These are phyloP conservation scores for Pseudococcus jackbeardsleyi DNA, from an alignment of 2,888 invertebrate genomes.

Conservation along the genomic window DNA sequence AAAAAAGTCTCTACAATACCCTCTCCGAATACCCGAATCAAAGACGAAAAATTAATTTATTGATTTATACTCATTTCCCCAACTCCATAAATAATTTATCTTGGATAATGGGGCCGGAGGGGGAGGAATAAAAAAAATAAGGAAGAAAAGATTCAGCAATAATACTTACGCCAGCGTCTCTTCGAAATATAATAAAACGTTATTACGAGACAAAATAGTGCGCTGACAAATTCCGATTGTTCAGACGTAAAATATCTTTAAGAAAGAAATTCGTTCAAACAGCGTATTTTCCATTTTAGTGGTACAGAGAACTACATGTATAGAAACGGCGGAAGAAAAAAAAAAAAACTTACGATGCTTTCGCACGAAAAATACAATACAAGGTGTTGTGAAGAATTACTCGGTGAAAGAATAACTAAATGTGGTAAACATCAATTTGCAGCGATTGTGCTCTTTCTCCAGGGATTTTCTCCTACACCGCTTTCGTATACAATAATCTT, in stretches of 20 bases:
- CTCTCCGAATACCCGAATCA: background rate
- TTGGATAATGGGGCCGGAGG: background rate
- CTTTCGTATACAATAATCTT: background rate
- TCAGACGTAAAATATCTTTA: conserved; percentile 24
- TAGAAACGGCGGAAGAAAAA: background rate
- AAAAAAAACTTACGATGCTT: conserved; percentile 13
- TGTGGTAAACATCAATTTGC: conserved; percentile 35
- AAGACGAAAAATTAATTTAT: conserved; percentile 28
- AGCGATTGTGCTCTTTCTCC: conserved; percentile 11
- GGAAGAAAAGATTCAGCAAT: conserved; percentile 19
- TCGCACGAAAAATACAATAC: conserved; percentile 32
- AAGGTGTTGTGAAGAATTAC: conserved; percentile 35
- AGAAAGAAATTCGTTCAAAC: conserved; percentile 24
- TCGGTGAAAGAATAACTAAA: conserved; percentile 21
- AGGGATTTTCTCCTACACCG: conserved; percentile 22
- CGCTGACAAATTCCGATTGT: conserved; percentile 32
- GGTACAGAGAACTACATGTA: background rate
- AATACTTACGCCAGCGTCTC: conserved; percentile 8
- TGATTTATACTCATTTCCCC: conserved; percentile 10
- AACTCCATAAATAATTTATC: conserved; percentile 8
- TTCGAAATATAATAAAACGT: conserved; percentile 25
- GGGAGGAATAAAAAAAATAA: background rate
- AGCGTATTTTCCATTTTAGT: conserved; percentile 24
- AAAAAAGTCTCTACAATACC: background rate
- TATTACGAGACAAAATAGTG: conserved; percentile 28